Evolutionary conservation across 2,888 invertebrate species (phyloP).

Genomic region (Rhodophaea formosa): DNA sequence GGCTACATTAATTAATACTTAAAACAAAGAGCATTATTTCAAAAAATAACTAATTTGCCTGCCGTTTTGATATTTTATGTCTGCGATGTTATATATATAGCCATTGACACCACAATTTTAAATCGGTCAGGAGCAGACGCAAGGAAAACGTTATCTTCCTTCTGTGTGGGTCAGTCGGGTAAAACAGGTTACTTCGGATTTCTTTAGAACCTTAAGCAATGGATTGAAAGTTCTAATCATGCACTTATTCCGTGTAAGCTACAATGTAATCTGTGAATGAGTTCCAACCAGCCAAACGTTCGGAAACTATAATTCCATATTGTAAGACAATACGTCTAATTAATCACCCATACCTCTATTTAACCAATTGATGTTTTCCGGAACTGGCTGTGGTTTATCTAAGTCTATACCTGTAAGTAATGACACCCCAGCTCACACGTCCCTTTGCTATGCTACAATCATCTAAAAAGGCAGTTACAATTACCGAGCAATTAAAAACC

Average conservation of each 20-base stretch:
- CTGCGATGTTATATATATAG: too few relatives aligned
- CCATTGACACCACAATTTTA: too few relatives aligned
- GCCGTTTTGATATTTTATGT: too few relatives aligned
- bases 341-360: not conserved
- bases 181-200: too few relatives aligned
- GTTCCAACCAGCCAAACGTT: not conserved
- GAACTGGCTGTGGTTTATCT: not conserved
- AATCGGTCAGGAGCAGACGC: too few relatives aligned
- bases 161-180: too few relatives aligned
- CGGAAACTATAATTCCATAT: not conserved
- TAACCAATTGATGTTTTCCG: not conserved
- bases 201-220: too few relatives aligned
- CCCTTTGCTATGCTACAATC: not conserved
- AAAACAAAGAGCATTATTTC: too few relatives aligned
- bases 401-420: not conserved
- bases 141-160: too few relatives aligned
- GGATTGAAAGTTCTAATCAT: too few relatives aligned
- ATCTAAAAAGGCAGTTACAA: slow-evolving; percentile 2
- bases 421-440: not conserved
- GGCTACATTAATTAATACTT: too few relatives aligned
- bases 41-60: too few relatives aligned
- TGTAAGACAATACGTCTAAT: not conserved
- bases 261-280: not conserved
- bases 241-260: not conserved
- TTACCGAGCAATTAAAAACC: slow-evolving; percentile 7